Evolutionary conservation across 2,888 invertebrate species (phyloP), one percentile per base, ranked within the genome.

Genomic region (Xestia rhomboidea): DNA sequence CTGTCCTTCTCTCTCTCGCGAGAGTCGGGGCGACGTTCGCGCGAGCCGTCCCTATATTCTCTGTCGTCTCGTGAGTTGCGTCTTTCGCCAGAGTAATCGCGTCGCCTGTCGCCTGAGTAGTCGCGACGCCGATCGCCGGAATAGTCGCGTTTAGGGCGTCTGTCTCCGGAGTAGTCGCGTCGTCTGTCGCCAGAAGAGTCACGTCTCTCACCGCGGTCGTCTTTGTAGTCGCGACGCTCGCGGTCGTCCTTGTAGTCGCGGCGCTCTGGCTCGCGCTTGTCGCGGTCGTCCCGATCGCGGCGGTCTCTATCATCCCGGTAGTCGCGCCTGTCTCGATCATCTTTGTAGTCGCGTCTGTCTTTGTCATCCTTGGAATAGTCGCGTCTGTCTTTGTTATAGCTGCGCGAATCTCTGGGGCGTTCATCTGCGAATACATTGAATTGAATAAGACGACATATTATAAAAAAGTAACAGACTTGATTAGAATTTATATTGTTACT

Each of bases 331-430:
- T 91, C 90, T 44, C 82, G 64, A 49, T 82, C 82, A 69, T 82
- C 82, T 69, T 76, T 89, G 68, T 91, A 73, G 79, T 90, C 91
- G 72, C 91, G 89, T 4, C 91, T 83, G 27, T 91, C 91, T 60
- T 91, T 92, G 87, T 93, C 93, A 76, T 94, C 93, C 83, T 93
- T 93, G 77, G 93, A 93, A 90, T 95, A 95, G 84, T 95, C 95
- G 81, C 95, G 95, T 41, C 92, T 86, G 80, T 94, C 95, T 81
- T 92, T 91, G 88, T 95, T 95, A 92, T 92, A 96, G 87, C 93
- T 94, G 80, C 96, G 96, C 7, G 95, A 92, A 84, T 96, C 96
- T 85, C 95, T 90, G 18, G 93, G 93, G 72, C 95, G 95, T 57
- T 95, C 95, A 74, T 95, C 95, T 95, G 90, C 6, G 21, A 84